Evolutionary conservation across 2,888 invertebrate species (phyloP), one percentile per base, ranked within the genome.

Genomic region (Archips xylosteana): DNA sequence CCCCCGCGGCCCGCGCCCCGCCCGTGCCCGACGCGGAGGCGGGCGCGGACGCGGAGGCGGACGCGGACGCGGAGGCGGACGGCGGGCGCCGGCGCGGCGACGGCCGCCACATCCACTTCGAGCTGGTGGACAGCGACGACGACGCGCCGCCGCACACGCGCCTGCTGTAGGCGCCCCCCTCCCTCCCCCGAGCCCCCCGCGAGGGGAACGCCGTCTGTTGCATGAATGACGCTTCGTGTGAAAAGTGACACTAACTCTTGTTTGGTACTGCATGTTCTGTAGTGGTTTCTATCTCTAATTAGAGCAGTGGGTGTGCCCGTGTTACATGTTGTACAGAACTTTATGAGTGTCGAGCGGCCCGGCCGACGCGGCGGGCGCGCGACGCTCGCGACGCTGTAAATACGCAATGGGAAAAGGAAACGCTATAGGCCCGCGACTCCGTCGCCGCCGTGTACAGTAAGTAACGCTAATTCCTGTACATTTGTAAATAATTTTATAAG

Each of bases 41-140:
- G 64, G 85, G 80, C 42, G 75, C 77, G 42, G 9, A 10, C 45
- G 45, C 59, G 77, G 70, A 61, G 74, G 68, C 71, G 75, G 75
- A 62, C 73, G 65, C 49, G 78, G 64, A 67, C 75, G 59, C 51
- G 62, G 75, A 63, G 66, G 77, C 63, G 71, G 76, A 73, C 70
- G 76, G 80, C 77, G 77, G 76, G 70, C 68, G 62, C 39, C 68
- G 76, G 60, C 66, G 71, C 59, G 67, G 49, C 78, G 80, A 79
- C 75, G 78, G 79, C 67, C 86, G 92, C 5, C 91, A 87, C 87
- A 92, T 93, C 80, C 92, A 92, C 83, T 93, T 93, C 89, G 89
- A 92, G 83, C 87, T 88, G 84, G 88, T 70, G 77, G 90, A 91
- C 85, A 91, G 89, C 85, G 93, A 92, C 85, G 93, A 92, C 75